Conservation (phyloP, 2,113 vertebrate species). For the Riparia riparia region DNA sequence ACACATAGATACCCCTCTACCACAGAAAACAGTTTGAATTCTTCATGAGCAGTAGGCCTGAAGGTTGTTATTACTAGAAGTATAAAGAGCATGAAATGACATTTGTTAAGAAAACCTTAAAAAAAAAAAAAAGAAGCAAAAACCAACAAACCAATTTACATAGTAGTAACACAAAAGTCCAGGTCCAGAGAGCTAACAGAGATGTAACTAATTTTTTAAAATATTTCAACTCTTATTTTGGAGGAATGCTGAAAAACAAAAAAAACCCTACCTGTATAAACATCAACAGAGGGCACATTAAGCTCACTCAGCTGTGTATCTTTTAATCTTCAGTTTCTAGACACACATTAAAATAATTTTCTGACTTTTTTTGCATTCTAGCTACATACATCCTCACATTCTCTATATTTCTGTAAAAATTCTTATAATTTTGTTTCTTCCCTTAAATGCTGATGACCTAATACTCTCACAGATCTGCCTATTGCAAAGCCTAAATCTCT, state of each 20-base stretch:
- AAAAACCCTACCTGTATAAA: not conserved
- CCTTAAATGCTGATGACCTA: not conserved
- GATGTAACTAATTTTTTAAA: not conserved
- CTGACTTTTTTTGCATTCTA: not conserved
- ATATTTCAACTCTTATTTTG: not conserved
- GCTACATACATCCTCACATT: fast-evolving
- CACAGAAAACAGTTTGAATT: not conserved
- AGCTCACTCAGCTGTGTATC: not conserved
- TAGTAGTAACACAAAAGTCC: fast-evolving
- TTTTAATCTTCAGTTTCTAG: not conserved
- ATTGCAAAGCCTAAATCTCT: not conserved
- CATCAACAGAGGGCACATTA: fast-evolving
- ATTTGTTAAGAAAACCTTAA: not conserved
- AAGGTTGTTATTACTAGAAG: not conserved
- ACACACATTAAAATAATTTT: not conserved
- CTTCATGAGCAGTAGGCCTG: not conserved
- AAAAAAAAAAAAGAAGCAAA: no score
- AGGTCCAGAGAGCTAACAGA: not conserved
- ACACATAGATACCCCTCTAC: fast-evolving
- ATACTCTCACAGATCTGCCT: not conserved
- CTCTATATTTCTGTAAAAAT: not conserved
- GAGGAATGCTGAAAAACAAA: not conserved
- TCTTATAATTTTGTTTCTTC: not conserved
- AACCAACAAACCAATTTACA: not conserved
- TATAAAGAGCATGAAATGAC: not conserved